Evolutionary conservation across 2,797 vertebrate species (phyloP).

Genomic region (Poeciliopsis infans): DNA sequence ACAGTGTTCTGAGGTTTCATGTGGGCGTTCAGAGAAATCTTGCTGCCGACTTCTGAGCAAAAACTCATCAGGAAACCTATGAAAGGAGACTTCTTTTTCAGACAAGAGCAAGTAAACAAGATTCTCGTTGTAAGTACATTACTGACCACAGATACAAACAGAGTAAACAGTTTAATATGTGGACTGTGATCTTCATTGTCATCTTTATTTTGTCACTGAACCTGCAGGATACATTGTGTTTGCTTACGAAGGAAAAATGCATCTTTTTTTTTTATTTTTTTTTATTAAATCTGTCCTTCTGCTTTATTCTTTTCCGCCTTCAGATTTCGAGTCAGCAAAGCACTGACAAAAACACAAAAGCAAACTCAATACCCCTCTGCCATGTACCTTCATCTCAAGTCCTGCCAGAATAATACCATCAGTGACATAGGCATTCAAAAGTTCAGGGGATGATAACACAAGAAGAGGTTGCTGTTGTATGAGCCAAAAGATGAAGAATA

Average conservation of each 20-base stretch:
- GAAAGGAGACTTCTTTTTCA: not conserved
- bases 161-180: not conserved
- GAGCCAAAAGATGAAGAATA: no score
- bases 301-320: not conserved
- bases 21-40: slow-evolving; percentile 11
- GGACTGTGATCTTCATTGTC: not conserved
- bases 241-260: not conserved
- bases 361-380: not conserved
- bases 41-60: not conserved
- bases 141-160: not conserved
- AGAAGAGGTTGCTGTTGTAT: no score
- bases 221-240: not conserved
- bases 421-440: not conserved
- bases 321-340: not conserved
- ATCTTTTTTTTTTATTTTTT: not conserved
- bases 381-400: not conserved
- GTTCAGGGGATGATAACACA: not conserved
- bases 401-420: not conserved
- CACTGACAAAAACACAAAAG: not conserved
- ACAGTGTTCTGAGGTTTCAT: slow-evolving; percentile 8
- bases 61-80: not conserved
- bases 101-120: slow-evolving; percentile 24
- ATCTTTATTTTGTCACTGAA: not conserved
- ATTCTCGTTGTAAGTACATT: not conserved
- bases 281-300: not conserved